A percentile compares a stretch with the other conserved stretches of the same genome.
Evolutionary conservation across 2,888 invertebrate genomes (phyloP).

Genomic region (Drosophila fungiperda): DNA sequence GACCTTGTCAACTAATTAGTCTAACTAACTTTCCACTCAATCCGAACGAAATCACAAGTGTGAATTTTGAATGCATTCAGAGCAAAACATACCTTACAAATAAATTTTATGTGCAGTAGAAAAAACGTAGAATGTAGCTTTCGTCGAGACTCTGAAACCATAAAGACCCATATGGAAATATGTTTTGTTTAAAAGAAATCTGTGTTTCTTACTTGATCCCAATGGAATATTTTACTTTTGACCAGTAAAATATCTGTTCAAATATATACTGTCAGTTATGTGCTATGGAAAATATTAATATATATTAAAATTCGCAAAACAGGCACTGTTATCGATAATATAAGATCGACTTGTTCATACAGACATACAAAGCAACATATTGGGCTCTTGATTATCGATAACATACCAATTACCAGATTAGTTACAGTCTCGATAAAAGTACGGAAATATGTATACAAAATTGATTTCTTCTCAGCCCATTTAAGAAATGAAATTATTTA

Average conservation of each 20-base stretch:
- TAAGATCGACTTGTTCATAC: neutral
- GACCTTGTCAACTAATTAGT: slow-evolving; percentile 43
- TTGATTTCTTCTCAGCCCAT: neutral
- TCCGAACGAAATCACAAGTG: slow-evolving; percentile 31
- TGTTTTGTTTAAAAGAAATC: neutral
- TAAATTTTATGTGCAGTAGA: neutral
- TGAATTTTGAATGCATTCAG: slow-evolving; percentile 13
- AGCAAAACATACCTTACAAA: slow-evolving; percentile 1
- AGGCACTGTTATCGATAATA: neutral
- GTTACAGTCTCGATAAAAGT: neutral
- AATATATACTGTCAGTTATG: neutral
- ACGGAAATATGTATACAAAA: slow-evolving; percentile 4
- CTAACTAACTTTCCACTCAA: slow-evolving; percentile 15
- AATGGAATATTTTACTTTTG: neutral
- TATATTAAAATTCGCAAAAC: neutral
- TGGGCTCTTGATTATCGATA: neutral
- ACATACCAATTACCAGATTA: neutral
- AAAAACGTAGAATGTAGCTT: neutral
- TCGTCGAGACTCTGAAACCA: neutral
- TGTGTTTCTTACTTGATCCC: neutral
- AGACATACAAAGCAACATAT: neutral
- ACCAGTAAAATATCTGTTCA: neutral
- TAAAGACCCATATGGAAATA: neutral
- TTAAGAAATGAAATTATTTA: slow-evolving; percentile 41
- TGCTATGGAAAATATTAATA: neutral